A percentile compares a stretch with the other conserved stretches of the same genome.
Conservation (phyloP, 2,113 vertebrate genomes). For the Siphamia tubifer region DNA sequence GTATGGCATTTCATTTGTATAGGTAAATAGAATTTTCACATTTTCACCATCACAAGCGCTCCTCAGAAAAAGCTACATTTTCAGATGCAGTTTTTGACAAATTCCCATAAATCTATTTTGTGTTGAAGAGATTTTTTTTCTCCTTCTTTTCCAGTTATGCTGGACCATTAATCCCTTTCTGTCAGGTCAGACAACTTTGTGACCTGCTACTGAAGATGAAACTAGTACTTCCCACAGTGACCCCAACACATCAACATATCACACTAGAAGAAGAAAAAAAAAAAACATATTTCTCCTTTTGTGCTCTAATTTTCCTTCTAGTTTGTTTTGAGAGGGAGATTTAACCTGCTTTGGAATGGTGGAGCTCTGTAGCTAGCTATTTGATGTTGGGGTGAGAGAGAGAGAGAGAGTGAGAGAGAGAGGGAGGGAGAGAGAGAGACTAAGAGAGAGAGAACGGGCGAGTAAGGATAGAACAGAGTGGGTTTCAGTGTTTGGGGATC, state of each 20-base stretch:
- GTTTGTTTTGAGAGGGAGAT: slow-evolving; percentile 73
- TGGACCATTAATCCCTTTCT: slow-evolving; percentile 25
- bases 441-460: not conserved
- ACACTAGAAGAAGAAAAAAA: slow-evolving; percentile 22
- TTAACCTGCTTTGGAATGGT: slow-evolving; percentile 77
- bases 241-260: slow-evolving; percentile 56
- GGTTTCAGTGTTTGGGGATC: slow-evolving; percentile 86
- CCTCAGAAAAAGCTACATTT: slow-evolving; percentile 3
- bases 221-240: slow-evolving; percentile 47
- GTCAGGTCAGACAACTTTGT: slow-evolving; percentile 54
- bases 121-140: slow-evolving; percentile 8
- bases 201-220: slow-evolving; percentile 46
- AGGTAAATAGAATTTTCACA: slow-evolving; percentile 45
- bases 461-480: slow-evolving; percentile 74
- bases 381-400: slow-evolving; percentile 83
- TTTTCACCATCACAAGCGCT: not conserved
- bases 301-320: slow-evolving; percentile 41
- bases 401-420: slow-evolving; percentile 67
- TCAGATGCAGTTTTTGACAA: slow-evolving; percentile 15
- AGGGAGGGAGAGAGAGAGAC: too few relatives aligned
- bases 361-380: slow-evolving; percentile 75
- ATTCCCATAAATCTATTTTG: slow-evolving; percentile 37
- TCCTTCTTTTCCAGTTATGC: slow-evolving; percentile 28
- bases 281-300: slow-evolving; percentile 34
- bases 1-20: slow-evolving; percentile 12